These are phyloP conservation scores for Phenganax marumi DNA, from an alignment of 92 coral and sea anemone species.

Conservation along the genomic window DNA sequence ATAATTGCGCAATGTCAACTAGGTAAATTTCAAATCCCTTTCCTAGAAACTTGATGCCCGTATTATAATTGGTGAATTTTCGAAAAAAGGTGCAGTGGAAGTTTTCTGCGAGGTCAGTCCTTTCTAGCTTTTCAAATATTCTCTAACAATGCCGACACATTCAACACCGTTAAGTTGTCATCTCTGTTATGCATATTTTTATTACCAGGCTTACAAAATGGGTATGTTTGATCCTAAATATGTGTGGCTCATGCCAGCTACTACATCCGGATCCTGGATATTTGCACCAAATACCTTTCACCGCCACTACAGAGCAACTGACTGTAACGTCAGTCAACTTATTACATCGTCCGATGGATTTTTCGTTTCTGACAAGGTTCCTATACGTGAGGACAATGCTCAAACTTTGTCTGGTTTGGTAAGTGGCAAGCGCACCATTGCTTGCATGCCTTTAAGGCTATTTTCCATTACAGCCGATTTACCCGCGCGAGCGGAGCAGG, in stretches of 20 bases:
- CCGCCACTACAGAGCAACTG: background rate
- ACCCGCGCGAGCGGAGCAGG: too few species aligned
- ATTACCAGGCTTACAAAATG: conserved; percentile 72
- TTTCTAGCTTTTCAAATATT: too few species aligned
- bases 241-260: conserved; percentile 87
- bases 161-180: too few species aligned
- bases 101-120: conserved; percentile 92
- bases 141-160: too few species aligned
- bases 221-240: conserved; percentile 77
- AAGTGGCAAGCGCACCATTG: conserved; percentile 34
- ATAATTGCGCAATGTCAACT: too few species aligned
- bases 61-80: conserved; percentile 83
- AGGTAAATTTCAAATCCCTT: background rate
- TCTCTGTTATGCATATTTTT: background rate
- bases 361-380: conserved; percentile 61
- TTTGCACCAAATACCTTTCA: conserved; percentile 43
- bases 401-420: conserved; percentile 81
- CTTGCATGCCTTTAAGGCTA: too few species aligned
- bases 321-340: conserved; percentile 61
- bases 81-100: conserved; percentile 57
- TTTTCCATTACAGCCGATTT: too few species aligned
- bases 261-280: conserved; percentile 19
- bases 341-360: conserved; percentile 66
- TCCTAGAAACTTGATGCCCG: conserved; percentile 75
- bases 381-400: conserved; percentile 67